These are phyloP conservation scores for Conomelus anceps DNA, from an alignment of 2,888 invertebrate genomes.

Conservation along the genomic window DNA sequence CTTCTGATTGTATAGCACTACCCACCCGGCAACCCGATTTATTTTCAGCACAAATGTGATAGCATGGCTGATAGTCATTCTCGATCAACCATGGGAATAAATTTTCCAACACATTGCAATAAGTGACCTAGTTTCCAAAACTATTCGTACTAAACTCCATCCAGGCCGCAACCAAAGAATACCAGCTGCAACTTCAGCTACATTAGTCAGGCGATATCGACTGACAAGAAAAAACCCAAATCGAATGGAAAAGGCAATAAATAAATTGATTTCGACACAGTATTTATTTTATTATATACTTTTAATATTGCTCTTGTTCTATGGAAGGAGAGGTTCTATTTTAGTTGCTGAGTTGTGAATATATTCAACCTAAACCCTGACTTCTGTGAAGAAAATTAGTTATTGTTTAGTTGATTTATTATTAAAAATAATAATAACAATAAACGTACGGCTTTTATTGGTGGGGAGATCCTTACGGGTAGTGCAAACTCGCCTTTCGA, in stretches of 20 bases:
- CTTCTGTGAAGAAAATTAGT: too few species aligned
- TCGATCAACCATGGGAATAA: neutral
- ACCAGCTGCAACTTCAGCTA: neutral
- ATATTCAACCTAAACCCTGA: too few species aligned
- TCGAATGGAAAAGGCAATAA: neutral
- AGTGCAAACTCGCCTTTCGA: too few species aligned
- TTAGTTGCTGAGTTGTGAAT: too few species aligned
- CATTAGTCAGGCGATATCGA: neutral
- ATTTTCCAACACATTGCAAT: neutral
- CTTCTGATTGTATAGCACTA: neutral
- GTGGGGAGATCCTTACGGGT: too few species aligned
- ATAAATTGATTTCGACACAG: too few species aligned
- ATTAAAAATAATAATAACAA: too few species aligned
- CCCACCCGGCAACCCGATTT: neutral
- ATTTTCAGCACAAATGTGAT: neutral
- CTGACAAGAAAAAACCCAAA: neutral
- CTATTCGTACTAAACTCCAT: neutral
- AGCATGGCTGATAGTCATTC: neutral
- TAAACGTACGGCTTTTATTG: too few species aligned
- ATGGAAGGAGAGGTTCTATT: neutral
- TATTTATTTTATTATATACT: neutral
- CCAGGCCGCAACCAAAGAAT: neutral
- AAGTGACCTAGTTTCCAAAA: neutral
- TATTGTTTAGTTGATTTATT: too few species aligned
- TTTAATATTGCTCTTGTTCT: neutral